phyloP scores from a whole-genome alignment of 2,888 invertebrate species.

The Nomada goodeniana region DNA sequence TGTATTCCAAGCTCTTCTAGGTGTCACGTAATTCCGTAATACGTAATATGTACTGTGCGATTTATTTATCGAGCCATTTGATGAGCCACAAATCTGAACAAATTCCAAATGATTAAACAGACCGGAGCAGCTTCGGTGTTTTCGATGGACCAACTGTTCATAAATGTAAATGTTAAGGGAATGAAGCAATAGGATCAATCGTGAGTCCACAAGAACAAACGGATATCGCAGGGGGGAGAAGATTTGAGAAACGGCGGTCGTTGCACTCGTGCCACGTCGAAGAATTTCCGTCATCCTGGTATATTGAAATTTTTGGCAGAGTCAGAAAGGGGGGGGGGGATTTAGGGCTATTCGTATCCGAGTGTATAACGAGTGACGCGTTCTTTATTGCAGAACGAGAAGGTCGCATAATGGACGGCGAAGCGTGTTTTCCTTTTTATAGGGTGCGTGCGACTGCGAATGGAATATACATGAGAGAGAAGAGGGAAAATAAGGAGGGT shows the following conservation, averaged over 20 bases:
- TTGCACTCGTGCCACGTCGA: constrained; percentile 17
- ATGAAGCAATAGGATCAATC: too few species aligned
- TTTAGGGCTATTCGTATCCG: constrained; percentile 24
- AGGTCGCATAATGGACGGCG: constrained; percentile 64
- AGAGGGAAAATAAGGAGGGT: background rate
- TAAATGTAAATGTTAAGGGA: too few species aligned
- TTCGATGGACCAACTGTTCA: too few species aligned
- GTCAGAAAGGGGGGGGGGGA: too few species aligned
- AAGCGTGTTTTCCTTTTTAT: constrained; percentile 75
- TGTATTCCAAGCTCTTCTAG: too few species aligned
- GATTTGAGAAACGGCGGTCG: background rate
- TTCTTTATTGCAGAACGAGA: constrained; percentile 65
- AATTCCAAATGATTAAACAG: too few species aligned
- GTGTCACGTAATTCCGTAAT: too few species aligned
- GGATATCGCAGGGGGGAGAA: background rate
- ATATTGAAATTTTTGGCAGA: constrained; percentile 71
- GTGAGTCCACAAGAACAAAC: background rate
- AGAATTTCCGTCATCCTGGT: constrained; percentile 50
- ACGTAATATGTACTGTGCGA: too few species aligned
- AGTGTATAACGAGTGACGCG: constrained; percentile 51
- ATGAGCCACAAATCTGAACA: too few species aligned
- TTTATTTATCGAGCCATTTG: too few species aligned
- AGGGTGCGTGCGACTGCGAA: constrained; percentile 75
- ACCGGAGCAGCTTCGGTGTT: too few species aligned
- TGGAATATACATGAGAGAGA: constrained; percentile 80